These are phyloP conservation scores for Pempheris klunzingeri DNA, from an alignment of 2,797 vertebrate species.

Conservation along the genomic window DNA sequence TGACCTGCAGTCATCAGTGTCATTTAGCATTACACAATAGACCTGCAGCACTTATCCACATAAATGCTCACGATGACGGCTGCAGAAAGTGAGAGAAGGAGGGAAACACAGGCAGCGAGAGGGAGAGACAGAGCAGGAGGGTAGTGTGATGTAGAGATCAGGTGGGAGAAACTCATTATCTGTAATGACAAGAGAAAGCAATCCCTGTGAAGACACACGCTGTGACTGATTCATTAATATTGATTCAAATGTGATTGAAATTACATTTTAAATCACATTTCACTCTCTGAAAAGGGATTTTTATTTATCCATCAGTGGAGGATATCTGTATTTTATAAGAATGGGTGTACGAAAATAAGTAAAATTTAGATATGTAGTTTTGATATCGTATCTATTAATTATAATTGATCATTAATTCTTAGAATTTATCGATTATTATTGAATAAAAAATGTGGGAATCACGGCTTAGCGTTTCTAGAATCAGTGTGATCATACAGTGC, in stretches of 20 bases:
- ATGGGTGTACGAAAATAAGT: not conserved
- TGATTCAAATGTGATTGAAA: constrained; percentile 40
- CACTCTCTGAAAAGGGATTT: constrained; percentile 9
- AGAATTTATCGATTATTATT: not conserved
- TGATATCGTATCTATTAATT: too few species aligned
- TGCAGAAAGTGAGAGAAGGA: constrained; percentile 18
- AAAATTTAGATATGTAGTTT: too few species aligned
- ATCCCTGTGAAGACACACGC: constrained; percentile 26
- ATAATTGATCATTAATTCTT: too few species aligned
- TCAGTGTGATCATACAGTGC: not conserved
- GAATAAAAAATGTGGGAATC: not conserved
- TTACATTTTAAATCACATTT: constrained; percentile 38
- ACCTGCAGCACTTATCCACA: constrained; percentile 48
- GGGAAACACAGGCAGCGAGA: not conserved
- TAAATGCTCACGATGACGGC: constrained; percentile 37
- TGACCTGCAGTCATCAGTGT: constrained; percentile 46
- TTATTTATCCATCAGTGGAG: not conserved
- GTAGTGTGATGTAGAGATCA: not conserved
- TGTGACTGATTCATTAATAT: constrained; percentile 40
- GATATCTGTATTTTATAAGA: not conserved
- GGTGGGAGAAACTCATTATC: constrained; percentile 18
- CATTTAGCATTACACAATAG: constrained; percentile 66
- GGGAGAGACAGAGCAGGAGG: not conserved
- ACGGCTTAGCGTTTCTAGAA: not conserved
- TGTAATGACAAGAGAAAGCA: constrained; percentile 7